A percentile compares a stretch with the other conserved stretches of the same genome.
Conservation (phyloP, 2,888 invertebrate genomes). For the Pantelozetes paolii region DNA sequence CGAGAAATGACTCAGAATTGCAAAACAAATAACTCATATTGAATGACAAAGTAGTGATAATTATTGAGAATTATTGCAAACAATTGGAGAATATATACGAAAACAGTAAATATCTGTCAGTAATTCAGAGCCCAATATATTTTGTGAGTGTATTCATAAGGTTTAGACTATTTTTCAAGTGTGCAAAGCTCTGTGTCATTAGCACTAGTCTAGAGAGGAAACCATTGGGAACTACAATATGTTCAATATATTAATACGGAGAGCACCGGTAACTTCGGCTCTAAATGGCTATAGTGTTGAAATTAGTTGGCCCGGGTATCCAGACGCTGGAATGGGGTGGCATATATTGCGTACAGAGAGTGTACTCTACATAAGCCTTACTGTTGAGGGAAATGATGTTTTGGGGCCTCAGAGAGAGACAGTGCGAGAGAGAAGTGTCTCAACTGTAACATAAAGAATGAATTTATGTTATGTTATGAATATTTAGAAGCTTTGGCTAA, state of each 20-base stretch:
- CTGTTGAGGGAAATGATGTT: constrained; percentile 25
- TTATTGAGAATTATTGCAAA: constrained; percentile 18
- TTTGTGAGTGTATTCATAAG: not conserved
- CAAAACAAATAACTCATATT: not conserved
- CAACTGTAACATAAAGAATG: constrained; percentile 7
- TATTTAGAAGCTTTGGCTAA: constrained; percentile 17
- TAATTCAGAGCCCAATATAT: not conserved
- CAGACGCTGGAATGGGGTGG: constrained; percentile 9
- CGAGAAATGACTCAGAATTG: not conserved
- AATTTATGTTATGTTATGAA: constrained; percentile 29
- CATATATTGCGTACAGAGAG: not conserved
- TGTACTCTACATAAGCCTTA: not conserved
- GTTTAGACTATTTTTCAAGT: constrained; percentile 16
- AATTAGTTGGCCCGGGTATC: constrained; percentile 17
- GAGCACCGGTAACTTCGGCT: constrained; percentile 14
- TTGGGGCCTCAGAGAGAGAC: no score
- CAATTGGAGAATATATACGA: not conserved
- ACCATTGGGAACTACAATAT: constrained; percentile 27
- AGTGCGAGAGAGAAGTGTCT: constrained; percentile 8
- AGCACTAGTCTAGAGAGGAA: constrained; percentile 5
- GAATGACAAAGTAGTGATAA: not conserved
- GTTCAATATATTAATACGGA: constrained; percentile 11
- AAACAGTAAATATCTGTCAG: not conserved
- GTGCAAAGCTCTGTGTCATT: not conserved
- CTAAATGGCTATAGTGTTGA: constrained; percentile 29